These are phyloP conservation scores for Myripristis jacobus DNA, from an alignment of 2,797 vertebrate genomes.

Conservation along the genomic window DNA sequence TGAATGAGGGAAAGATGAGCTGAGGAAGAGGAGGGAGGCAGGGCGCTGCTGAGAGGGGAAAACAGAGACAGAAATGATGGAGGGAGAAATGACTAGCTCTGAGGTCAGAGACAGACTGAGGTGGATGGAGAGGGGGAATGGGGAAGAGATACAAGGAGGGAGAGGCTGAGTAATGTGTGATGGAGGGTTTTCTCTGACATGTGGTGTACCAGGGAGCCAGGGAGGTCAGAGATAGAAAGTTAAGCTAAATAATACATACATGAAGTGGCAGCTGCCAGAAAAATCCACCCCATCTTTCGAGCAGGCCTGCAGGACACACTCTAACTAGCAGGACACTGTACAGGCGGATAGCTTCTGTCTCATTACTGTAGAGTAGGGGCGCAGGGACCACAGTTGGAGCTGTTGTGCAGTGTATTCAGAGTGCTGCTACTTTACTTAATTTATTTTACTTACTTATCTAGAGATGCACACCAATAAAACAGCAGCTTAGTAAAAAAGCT, in stretches of 20 bases:
- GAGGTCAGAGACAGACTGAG: conserved; percentile 41
- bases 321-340: conserved; percentile 59
- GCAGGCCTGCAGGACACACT: conserved; percentile 69
- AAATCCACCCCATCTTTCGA: conserved; percentile 66
- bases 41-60: conserved; percentile 32
- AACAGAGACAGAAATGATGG: conserved; percentile 33
- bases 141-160: conserved; percentile 37
- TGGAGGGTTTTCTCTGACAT: conserved; percentile 69
- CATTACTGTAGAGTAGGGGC: conserved; percentile 59
- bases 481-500: neutral
- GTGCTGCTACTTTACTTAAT: conserved; percentile 12
- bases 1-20: conserved; percentile 9
- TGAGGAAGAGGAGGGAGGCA: conserved; percentile 14
- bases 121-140: conserved; percentile 18
- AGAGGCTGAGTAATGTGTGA: conserved; percentile 72
- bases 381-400: conserved; percentile 37
- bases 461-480: neutral
- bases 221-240: conserved; percentile 72
- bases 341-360: conserved; percentile 73
- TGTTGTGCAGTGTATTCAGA: conserved; percentile 23
- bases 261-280: conserved; percentile 82
- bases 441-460: conserved; percentile 20
- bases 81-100: conserved; percentile 37
- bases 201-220: conserved; percentile 58
- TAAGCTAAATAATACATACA: conserved; percentile 76